A percentile compares a stretch with the other conserved stretches of the same genome.
Evolutionary conservation across 2,888 invertebrate species (phyloP).

Genomic region (Galerucella pusilla): DNA sequence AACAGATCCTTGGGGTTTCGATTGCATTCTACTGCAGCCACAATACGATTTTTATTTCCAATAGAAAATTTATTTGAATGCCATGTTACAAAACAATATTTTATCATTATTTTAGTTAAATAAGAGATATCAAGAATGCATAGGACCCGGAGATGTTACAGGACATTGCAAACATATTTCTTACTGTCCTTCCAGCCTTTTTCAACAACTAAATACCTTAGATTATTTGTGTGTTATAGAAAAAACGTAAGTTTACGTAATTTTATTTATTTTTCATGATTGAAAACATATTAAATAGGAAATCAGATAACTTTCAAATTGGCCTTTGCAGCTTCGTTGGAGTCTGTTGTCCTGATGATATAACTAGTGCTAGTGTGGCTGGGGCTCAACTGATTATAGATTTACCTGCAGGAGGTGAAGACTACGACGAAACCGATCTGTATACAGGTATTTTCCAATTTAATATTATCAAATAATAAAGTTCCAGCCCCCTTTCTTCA

Average conservation of each 20-base stretch:
- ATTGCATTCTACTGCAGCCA: too few relatives aligned
- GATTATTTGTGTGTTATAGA: slow-evolving; percentile 79
- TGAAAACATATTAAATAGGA: background rate
- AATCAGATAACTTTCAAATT: slow-evolving; percentile 11
- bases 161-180: slow-evolving; percentile 78
- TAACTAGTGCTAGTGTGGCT: slow-evolving; percentile 57
- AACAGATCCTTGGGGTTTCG: background rate
- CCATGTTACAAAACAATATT: too few relatives aligned
- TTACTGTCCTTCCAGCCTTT: slow-evolving; percentile 67
- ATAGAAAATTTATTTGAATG: too few relatives aligned
- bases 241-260: slow-evolving; percentile 65
- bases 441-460: slow-evolving; percentile 55
- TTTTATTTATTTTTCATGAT: too few relatives aligned
- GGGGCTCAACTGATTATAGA: slow-evolving; percentile 62
- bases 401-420: slow-evolving; percentile 69
- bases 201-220: slow-evolving; percentile 70
- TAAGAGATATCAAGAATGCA: slow-evolving; percentile 70
- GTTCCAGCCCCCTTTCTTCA: too few relatives aligned
- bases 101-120: slow-evolving; percentile 67
- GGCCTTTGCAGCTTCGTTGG: slow-evolving; percentile 69
- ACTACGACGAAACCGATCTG: slow-evolving; percentile 65
- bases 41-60: too few relatives aligned
- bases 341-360: slow-evolving; percentile 78
- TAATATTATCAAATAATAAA: background rate
- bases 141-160: slow-evolving; percentile 69